Conservation (phyloP, 1,140 invertebrate genomes). For the Calliphora vicina region DNA sequence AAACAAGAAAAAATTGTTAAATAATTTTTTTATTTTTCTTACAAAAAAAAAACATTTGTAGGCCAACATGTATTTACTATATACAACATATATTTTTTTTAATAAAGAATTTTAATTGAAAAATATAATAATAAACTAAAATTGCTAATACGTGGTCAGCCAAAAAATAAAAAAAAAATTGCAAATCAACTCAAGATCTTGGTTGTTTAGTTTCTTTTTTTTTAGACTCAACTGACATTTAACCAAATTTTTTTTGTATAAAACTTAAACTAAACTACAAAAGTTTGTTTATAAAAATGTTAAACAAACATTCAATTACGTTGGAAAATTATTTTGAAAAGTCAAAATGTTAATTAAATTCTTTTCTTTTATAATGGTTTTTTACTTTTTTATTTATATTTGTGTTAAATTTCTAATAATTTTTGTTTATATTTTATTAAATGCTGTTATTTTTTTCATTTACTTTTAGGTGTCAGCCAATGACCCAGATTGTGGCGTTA, state of each 20-base stretch:
- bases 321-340: not conserved
- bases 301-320: not conserved
- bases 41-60: not conserved
- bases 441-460: constrained; percentile 33
- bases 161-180: not conserved
- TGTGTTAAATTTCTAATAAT: not conserved
- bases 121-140: constrained; percentile 19
- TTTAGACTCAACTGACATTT: not conserved
- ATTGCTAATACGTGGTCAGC: constrained; percentile 24
- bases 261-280: not conserved
- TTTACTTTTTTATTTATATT: too few relatives aligned
- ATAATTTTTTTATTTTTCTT: too few relatives aligned
- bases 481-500: constrained; percentile 93
- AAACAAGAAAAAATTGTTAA: not conserved
- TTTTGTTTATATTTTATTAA: not conserved
- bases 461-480: constrained; percentile 84
- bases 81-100: not conserved
- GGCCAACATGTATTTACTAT: not conserved
- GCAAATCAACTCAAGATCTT: not conserved
- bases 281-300: too few relatives aligned
- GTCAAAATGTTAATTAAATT: constrained; percentile 17
- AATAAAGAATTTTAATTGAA: constrained; percentile 27
- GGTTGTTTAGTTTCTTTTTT: not conserved
- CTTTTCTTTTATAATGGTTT: constrained; percentile 1
- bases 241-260: not conserved